These are phyloP conservation scores for Hyppa rectilinea DNA, from an alignment of 2,888 invertebrate species.

Conservation along the genomic window DNA sequence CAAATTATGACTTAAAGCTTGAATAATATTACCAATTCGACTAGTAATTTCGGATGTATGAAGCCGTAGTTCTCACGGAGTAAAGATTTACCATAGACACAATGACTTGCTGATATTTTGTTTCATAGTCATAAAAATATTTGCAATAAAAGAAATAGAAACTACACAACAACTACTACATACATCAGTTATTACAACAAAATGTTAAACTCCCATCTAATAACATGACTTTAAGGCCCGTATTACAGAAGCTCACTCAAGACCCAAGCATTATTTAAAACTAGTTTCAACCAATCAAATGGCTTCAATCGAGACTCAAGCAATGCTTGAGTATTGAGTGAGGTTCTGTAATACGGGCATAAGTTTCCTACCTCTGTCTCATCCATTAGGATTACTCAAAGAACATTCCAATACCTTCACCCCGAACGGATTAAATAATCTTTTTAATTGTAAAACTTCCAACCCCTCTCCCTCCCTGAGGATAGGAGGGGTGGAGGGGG, in stretches of 20 bases:
- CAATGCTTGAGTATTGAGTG: too few species aligned
- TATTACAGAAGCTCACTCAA: too few species aligned
- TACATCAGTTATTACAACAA: neutral
- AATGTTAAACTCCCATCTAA: neutral
- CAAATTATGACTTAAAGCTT: neutral
- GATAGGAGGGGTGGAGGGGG: neutral
- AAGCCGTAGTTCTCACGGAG: neutral
- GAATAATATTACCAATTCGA: neutral
- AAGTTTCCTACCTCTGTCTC: neutral
- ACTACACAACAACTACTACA: neutral
- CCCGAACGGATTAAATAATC: constrained; percentile 60
- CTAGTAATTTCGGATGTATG: neutral
- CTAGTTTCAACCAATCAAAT: too few species aligned
- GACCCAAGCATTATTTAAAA: too few species aligned
- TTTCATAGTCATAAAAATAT: neutral
- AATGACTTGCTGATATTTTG: neutral
- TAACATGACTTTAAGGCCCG: neutral
- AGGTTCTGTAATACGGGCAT: too few species aligned
- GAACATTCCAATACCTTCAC: constrained; percentile 34
- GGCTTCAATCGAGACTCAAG: too few species aligned
- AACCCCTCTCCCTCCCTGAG: constrained; percentile 8
- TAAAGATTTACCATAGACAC: neutral
- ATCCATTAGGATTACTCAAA: constrained; percentile 33
- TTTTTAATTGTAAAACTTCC: constrained; percentile 68
- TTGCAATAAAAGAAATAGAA: neutral